Conservation (phyloP, 2,113 vertebrate species). For the Protomyctophum bolini region DNA sequence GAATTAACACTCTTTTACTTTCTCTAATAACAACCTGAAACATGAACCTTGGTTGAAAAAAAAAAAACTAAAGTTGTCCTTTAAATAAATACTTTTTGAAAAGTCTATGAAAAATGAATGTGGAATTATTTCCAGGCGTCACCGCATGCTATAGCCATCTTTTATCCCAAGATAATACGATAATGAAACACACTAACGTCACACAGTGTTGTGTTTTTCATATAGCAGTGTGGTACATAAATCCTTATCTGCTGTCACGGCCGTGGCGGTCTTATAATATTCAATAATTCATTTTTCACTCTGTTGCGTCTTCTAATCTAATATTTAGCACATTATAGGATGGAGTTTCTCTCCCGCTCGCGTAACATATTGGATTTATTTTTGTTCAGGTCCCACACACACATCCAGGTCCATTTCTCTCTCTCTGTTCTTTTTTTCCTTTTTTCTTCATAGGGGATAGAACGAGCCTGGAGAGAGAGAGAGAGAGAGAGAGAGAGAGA, state of each 20-base stretch:
- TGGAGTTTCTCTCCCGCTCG: slow-evolving; percentile 62
- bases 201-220: slow-evolving; percentile 38
- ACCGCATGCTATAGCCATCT: slow-evolving; percentile 41
- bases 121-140: too few species aligned
- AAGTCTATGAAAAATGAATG: too few species aligned
- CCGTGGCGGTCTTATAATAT: slow-evolving; percentile 44
- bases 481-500: slow-evolving; percentile 37
- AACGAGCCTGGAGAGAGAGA: slow-evolving; percentile 48
- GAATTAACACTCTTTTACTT: too few species aligned
- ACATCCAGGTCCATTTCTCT: too few species aligned
- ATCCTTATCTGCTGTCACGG: slow-evolving; percentile 55
- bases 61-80: too few species aligned
- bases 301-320: slow-evolving; percentile 65
- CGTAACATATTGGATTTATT: slow-evolving; percentile 63
- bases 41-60: too few species aligned
- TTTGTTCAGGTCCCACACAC: slow-evolving; percentile 58
- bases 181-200: slow-evolving; percentile 41
- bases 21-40: too few species aligned
- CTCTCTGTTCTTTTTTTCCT: too few species aligned
- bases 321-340: slow-evolving; percentile 62
- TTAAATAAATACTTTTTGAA: too few species aligned
- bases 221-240: slow-evolving; percentile 38
- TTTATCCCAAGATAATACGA: slow-evolving; percentile 50
- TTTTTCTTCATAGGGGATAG: slow-evolving; percentile 30
- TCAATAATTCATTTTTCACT: slow-evolving; percentile 68